Conservation (phyloP, 2,888 invertebrate genomes). For the Diplolepis rosae region DNA sequence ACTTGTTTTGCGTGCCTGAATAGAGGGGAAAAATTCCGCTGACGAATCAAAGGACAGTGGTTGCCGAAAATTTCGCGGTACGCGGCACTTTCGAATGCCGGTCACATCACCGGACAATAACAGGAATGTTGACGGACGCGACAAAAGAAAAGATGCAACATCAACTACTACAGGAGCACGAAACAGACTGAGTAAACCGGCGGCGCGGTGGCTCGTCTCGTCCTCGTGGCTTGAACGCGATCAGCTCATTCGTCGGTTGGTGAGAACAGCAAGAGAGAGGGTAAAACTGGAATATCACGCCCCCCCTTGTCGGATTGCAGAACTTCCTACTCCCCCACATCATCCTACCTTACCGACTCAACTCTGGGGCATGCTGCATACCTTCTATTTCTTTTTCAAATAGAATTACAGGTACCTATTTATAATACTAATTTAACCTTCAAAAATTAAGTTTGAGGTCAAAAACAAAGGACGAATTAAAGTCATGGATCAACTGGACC, state of each 20-base stretch:
- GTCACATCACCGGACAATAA: conserved; percentile 47
- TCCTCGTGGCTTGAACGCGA: background rate
- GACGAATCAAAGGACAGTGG: conserved; percentile 16
- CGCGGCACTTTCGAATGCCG: conserved; percentile 31
- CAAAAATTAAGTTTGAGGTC: no score
- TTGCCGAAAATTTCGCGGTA: conserved; percentile 6
- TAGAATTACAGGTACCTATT: no score
- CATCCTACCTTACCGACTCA: background rate
- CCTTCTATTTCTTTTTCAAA: no score
- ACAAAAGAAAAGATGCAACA: conserved; percentile 35
- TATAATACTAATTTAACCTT: no score
- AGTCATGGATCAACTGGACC: no score
- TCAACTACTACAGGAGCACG: conserved; percentile 52
- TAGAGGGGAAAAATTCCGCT: conserved; percentile 4
- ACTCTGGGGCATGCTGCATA: no score
- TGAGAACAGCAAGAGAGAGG: background rate
- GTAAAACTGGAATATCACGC: background rate
- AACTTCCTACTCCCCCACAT: background rate
- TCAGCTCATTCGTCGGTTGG: background rate
- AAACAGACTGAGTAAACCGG: conserved; percentile 54
- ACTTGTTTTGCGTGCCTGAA: conserved; percentile 9
- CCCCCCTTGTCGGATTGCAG: background rate
- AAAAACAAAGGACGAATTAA: no score
- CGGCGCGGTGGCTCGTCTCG: no score
- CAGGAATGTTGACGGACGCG: conserved; percentile 15